phyloP scores from a whole-genome alignment of 2,888 invertebrate genomes.

The Perithous albicinctus region DNA sequence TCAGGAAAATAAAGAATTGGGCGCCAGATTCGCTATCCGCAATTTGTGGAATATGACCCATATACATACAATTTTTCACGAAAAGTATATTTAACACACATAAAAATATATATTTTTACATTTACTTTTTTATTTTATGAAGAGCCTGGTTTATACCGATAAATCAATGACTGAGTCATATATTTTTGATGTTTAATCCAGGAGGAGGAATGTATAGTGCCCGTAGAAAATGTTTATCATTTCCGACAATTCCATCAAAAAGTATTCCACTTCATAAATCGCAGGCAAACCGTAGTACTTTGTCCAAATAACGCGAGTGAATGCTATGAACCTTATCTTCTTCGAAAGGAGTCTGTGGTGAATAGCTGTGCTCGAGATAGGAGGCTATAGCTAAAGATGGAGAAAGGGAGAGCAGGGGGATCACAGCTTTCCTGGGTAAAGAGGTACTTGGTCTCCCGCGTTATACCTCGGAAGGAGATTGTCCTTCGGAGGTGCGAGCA shows the following conservation, averaged over 20 bases:
- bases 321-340: constrained; percentile 34
- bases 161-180: no score
- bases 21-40: no score
- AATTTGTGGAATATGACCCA: no score
- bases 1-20: no score
- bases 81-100: no score
- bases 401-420: not conserved
- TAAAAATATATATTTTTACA: no score
- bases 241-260: not conserved
- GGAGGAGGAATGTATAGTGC: not conserved
- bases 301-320: not conserved
- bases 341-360: constrained; percentile 13
- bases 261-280: constrained; percentile 21
- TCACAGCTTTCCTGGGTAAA: constrained; percentile 28
- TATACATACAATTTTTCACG: no score
- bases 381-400: not conserved
- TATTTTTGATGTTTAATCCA: no score
- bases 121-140: no score
- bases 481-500: constrained; percentile 20
- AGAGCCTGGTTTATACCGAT: no score
- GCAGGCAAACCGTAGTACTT: constrained; percentile 20
- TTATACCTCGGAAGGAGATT: constrained; percentile 27
- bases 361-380: constrained; percentile 32
- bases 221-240: not conserved
- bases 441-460: constrained; percentile 42